Conservation (phyloP, 2,797 vertebrate species). For the Cuculus canorus region DNA sequence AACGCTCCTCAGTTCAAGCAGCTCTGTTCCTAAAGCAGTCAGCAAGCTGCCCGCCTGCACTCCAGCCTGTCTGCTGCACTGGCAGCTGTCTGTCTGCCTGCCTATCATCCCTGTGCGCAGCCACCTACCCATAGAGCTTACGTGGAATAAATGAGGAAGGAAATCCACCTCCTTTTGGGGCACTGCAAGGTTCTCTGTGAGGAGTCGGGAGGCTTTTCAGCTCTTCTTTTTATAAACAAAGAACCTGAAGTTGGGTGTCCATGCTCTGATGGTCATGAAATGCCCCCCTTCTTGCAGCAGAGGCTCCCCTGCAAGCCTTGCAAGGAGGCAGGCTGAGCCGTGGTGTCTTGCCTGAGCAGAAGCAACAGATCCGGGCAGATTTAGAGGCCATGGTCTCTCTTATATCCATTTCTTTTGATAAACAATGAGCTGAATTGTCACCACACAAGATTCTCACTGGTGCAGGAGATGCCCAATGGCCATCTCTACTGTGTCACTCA, state of each 20-base stretch:
- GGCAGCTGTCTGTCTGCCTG: neutral
- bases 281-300: neutral
- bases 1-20: neutral
- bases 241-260: neutral
- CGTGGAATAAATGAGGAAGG: neutral
- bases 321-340: neutral
- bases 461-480: neutral
- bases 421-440: neutral
- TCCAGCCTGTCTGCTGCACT: neutral
- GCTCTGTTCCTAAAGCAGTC: neutral
- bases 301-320: neutral
- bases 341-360: neutral
- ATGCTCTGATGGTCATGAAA: neutral
- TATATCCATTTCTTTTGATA: neutral
- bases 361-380: neutral
- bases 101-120: neutral
- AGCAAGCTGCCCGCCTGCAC: neutral
- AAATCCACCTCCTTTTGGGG: neutral
- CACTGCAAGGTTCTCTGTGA: neutral
- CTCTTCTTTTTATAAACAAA: neutral
- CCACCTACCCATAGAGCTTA: neutral
- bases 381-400: neutral
- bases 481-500: neutral
- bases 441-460: accelerated
- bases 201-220: neutral